Conservation (phyloP, 1,140 invertebrate genomes). For the Bombus difficillimus region DNA sequence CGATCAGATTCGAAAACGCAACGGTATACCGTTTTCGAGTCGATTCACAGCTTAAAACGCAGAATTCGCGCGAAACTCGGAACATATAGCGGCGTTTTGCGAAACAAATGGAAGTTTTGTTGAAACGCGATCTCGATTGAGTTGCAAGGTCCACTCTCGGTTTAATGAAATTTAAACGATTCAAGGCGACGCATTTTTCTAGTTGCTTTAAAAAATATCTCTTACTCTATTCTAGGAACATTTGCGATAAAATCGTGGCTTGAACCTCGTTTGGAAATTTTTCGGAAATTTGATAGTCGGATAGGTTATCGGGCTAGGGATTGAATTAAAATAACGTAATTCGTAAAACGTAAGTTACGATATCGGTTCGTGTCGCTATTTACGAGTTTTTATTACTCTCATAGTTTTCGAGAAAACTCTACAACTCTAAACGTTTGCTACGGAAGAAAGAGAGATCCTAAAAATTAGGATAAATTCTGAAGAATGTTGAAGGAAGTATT, state of each 20-base stretch:
- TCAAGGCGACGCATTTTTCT: slow-evolving; percentile 36
- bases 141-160: slow-evolving; percentile 58
- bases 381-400: fast-evolving
- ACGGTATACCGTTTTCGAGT: neutral
- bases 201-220: neutral
- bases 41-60: neutral
- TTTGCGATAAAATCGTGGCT: neutral
- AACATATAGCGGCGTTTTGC: neutral
- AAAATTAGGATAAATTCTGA: no score
- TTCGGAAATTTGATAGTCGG: no score
- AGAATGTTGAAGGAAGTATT: no score
- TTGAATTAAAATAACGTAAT: no score
- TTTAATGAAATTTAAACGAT: slow-evolving; percentile 69
- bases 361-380: no score
- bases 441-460: no score
- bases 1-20: neutral
- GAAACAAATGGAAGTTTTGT: neutral
- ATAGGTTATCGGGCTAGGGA: no score
- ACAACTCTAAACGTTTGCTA: no score
- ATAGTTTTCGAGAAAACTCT: no score
- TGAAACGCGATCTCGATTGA: slow-evolving; percentile 66
- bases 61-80: neutral
- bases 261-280: no score
- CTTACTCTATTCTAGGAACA: neutral
- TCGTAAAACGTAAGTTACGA: no score